These are phyloP conservation scores for Karalla daura DNA, from an alignment of 2,797 vertebrate genomes.

Conservation along the genomic window DNA sequence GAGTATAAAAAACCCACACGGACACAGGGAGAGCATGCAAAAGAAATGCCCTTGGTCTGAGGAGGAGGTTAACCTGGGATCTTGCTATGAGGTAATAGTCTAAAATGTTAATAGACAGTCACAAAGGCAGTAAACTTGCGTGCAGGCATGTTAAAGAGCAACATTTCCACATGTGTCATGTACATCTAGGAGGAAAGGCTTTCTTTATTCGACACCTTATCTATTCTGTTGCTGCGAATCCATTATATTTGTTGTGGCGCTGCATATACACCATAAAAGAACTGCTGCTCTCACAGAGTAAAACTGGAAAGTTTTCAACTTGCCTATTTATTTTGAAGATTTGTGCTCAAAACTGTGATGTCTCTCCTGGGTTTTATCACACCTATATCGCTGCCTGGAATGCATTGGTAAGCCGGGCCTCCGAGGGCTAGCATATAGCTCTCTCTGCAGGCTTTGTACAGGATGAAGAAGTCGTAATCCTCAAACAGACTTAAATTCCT, in stretches of 20 bases:
- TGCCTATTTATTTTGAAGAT: conserved; percentile 69
- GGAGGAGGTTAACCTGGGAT: no score
- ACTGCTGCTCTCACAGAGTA: conserved; percentile 20
- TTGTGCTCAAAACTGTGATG: conserved; percentile 54
- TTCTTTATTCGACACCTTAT: neutral
- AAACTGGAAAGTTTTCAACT: conserved; percentile 55
- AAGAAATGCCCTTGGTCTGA: no score
- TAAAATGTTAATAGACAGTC: no score
- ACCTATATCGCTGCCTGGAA: conserved; percentile 68
- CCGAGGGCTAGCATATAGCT: conserved; percentile 80
- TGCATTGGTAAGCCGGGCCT: conserved; percentile 76
- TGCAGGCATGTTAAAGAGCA: conserved; percentile 20
- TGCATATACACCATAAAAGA: conserved; percentile 31
- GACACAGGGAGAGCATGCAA: conserved; percentile 11
- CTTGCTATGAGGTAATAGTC: no score
- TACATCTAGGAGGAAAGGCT: neutral
- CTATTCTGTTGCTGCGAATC: neutral
- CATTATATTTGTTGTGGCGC: neutral
- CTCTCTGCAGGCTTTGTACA: conserved; percentile 84
- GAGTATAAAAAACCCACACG: neutral
- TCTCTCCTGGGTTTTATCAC: conserved; percentile 76
- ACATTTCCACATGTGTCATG: neutral
- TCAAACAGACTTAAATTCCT: conserved; percentile 90
- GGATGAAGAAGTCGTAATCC: conserved; percentile 89
- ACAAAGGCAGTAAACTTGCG: neutral